Evolutionary conservation across 2,888 invertebrate genomes (phyloP), one percentile per base, ranked within the genome.

Genomic region (Strigamia maritima): DNA sequence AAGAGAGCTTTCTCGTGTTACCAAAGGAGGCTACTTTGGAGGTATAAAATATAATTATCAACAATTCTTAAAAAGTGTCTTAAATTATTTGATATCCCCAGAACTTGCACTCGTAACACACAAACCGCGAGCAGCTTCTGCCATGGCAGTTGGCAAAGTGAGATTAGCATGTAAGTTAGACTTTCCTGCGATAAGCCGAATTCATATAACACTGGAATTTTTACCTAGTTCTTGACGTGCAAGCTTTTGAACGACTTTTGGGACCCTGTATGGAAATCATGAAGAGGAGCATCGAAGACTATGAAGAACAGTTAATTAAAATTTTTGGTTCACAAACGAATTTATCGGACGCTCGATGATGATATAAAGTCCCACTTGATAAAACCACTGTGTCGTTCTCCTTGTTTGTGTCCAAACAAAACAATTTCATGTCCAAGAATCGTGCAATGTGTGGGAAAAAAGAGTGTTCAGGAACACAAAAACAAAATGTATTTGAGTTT

Each of bases 251-350:
- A 88, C 93, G 98, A 80, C 90, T 98, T 82, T 90, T 98, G 84
- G 98, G 98, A 60, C 97, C 97, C 75, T 98, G 98, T 89, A 97
- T 98, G 96, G 94, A 98, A 86, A 92, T 98, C 80, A 96, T 98
- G 97, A 97, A 97, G 89, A 92, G 98, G 85, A 97, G 95, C 89
- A 97, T 97, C 86, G 94, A 94, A 87, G 95, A 96, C 88, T 98
- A 98, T 87, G 97, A 97, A 88, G 94, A 95, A 87, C 97, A 98
- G 88, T 91, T 98, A 85, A 92, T 94, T 83, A 92, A 94, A 88
- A 93, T 98, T 85, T 98, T 98, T 88, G 97, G 97, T 84, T 94
- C 95, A 88, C 94, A 94, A 91, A 92, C 92, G 87, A 94, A 95
- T 89, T 93, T 96, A 85, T 92, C 92, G 85, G 95, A 96, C 87